These are phyloP conservation scores for Eciton burchellii DNA, from an alignment of 1,140 invertebrate genomes.

Conservation along the genomic window DNA sequence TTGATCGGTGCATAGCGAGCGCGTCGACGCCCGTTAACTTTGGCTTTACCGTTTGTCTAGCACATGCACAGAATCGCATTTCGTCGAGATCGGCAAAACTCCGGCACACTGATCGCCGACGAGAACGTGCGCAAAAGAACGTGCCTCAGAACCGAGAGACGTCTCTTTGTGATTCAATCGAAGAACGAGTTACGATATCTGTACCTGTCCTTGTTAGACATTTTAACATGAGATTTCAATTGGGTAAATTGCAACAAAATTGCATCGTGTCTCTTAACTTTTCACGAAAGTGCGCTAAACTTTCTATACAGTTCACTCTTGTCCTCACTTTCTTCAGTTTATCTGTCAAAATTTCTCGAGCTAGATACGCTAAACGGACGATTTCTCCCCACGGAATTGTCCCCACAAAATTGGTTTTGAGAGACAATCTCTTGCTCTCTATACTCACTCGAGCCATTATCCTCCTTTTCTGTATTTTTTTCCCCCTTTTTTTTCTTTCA, in stretches of 20 bases:
- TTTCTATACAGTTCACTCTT: no score
- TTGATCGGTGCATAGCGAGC: constrained; percentile 55
- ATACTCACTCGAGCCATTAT: no score
- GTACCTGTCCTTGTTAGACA: not conserved
- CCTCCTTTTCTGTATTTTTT: not conserved
- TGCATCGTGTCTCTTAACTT: no score
- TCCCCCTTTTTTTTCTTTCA: not conserved
- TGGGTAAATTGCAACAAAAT: no score
- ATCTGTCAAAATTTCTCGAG: no score
- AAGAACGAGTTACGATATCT: not conserved
- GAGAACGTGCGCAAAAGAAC: constrained; percentile 4
- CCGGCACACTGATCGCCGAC: constrained; percentile 21
- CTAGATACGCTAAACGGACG: no score
- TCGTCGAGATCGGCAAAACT: not conserved
- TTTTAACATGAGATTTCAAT: not conserved
- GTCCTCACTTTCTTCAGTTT: no score
- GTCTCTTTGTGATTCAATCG: no score
- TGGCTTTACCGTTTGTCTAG: constrained; percentile 18
- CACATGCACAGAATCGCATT: constrained; percentile 21
- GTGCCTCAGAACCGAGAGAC: constrained; percentile 38
- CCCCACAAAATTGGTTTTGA: constrained; percentile 34
- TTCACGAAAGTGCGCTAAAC: no score
- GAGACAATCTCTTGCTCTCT: constrained; percentile 30
- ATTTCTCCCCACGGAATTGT: no score
- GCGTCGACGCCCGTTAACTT: constrained; percentile 41